A percentile compares a stretch with the other conserved stretches of the same genome.
These are phyloP conservation scores for Oreochromis grahami DNA, from an alignment of 2,797 vertebrate species.

Conservation along the genomic window DNA sequence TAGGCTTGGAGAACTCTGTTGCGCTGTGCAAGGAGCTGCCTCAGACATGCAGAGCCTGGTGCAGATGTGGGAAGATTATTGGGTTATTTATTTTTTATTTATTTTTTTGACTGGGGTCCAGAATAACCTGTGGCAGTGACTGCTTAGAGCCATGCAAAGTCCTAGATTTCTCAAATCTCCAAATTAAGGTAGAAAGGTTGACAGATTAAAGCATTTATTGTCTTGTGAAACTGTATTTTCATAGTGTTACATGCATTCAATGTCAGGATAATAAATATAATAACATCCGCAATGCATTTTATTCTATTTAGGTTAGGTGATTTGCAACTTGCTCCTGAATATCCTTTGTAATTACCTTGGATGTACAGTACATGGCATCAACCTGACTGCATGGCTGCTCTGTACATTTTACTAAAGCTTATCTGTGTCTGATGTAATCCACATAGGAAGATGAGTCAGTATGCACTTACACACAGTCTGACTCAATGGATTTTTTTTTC, in stretches of 20 bases:
- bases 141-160: background rate
- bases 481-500: constrained; percentile 23
- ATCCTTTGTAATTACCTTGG: background rate
- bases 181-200: background rate
- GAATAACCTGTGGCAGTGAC: background rate
- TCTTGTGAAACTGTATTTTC: background rate
- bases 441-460: constrained; percentile 31
- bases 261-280: background rate
- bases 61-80: background rate
- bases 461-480: constrained; percentile 17
- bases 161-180: background rate
- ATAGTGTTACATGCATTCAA: background rate
- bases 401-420: constrained; percentile 12
- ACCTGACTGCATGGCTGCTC: background rate
- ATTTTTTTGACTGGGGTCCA: background rate
- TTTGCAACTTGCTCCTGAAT: background rate
- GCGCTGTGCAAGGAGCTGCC: background rate
- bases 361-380: background rate
- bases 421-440: constrained; percentile 25
- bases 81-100: background rate
- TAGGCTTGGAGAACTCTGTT: constrained; percentile 24
- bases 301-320: background rate
- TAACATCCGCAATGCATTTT: background rate
- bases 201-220: background rate
- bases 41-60: background rate